Conservation (phyloP, 2,797 vertebrate species). For the Periophthalmus magnuspinnatus region DNA sequence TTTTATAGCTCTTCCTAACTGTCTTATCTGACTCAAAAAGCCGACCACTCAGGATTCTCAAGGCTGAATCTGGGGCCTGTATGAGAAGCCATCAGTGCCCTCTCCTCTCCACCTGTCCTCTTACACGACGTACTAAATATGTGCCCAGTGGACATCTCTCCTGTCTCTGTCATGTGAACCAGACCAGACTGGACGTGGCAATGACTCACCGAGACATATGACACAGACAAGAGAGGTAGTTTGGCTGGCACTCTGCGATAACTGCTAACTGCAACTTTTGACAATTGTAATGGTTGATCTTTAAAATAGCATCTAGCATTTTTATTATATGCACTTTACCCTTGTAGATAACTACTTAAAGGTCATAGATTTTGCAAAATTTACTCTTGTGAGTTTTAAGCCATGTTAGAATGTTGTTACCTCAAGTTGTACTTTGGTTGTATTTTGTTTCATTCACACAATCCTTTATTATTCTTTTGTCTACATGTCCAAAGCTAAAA, state of each 20-base stretch:
- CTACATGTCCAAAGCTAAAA: too few relatives aligned
- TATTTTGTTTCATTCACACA: too few relatives aligned
- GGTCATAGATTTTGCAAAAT: too few relatives aligned
- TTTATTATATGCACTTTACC: neutral
- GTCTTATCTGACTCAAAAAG: neutral
- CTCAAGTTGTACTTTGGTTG: too few relatives aligned
- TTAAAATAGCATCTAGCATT: neutral
- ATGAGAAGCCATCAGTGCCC: neutral
- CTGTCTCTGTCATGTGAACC: neutral
- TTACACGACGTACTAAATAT: conserved; percentile 7
- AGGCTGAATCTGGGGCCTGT: neutral
- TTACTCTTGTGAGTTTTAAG: too few relatives aligned
- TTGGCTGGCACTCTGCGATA: neutral
- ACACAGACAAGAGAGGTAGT: neutral
- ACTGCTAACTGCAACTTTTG: neutral
- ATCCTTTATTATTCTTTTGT: too few relatives aligned
- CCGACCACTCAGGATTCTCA: neutral
- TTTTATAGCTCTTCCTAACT: too few relatives aligned
- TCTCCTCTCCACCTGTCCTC: conserved; percentile 2
- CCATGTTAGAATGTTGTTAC: too few relatives aligned
- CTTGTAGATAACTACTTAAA: too few relatives aligned
- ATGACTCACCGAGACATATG: conserved; percentile 2
- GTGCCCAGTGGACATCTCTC: conserved; percentile 2
- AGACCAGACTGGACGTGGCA: neutral
- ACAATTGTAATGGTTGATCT: neutral